These are phyloP conservation scores for Euzophera pinguis DNA, from an alignment of 2,888 invertebrate genomes.

Conservation along the genomic window DNA sequence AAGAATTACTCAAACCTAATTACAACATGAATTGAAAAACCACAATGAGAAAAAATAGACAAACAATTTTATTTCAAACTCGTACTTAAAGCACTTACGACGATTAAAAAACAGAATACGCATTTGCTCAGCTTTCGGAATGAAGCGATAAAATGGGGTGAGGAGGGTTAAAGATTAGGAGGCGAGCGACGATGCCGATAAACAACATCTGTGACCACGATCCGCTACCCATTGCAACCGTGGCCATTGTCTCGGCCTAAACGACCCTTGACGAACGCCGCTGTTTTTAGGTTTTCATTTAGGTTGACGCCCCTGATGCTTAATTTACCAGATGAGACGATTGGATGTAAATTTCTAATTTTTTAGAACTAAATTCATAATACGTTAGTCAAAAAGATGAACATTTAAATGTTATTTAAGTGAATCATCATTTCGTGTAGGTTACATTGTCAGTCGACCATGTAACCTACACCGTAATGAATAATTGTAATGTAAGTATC, in stretches of 20 bases:
- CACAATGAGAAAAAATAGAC: too few relatives aligned
- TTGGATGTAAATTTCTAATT: neutral
- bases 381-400: too few relatives aligned
- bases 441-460: too few relatives aligned
- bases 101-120: slow-evolving; percentile 8
- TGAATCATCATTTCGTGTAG: too few relatives aligned
- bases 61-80: neutral
- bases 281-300: slow-evolving; percentile 39
- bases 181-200: slow-evolving; percentile 49
- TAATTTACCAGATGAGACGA: neutral
- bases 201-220: slow-evolving; percentile 72
- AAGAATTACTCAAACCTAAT: too few relatives aligned
- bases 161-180: slow-evolving; percentile 49
- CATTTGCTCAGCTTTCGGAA: slow-evolving; percentile 17
- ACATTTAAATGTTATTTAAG: too few relatives aligned
- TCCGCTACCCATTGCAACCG: slow-evolving; percentile 25
- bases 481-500: too few relatives aligned
- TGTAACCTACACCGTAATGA: too few relatives aligned
- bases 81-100: neutral
- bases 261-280: slow-evolving; percentile 39
- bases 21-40: too few relatives aligned
- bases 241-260: slow-evolving; percentile 42
- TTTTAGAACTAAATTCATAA: too few relatives aligned
- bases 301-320: slow-evolving; percentile 14
- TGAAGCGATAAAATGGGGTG: slow-evolving; percentile 16